Conservation (phyloP, 2,113 vertebrate genomes). For the Leucopsar rothschildi region DNA sequence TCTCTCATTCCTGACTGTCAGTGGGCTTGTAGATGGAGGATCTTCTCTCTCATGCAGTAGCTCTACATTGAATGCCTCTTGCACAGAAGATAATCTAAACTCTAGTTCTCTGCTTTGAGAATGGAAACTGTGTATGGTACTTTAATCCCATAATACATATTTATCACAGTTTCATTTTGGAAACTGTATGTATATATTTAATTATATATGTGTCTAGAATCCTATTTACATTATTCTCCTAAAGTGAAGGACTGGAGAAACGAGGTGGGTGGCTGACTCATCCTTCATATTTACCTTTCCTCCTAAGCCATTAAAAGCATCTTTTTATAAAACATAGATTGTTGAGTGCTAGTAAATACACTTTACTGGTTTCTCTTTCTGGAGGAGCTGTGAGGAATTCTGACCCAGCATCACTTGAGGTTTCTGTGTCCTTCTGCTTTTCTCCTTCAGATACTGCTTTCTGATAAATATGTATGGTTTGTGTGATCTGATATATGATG, state of each 20-base stretch:
- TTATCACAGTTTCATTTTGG: background rate
- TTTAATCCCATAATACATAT: background rate
- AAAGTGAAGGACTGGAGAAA: background rate
- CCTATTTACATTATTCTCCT: background rate
- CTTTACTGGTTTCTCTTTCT: background rate
- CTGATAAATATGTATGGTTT: background rate
- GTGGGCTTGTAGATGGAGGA: background rate
- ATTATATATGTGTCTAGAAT: background rate
- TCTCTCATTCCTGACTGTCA: background rate
- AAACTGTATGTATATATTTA: background rate
- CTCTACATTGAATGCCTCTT: background rate
- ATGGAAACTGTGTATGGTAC: background rate
- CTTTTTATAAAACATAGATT: background rate
- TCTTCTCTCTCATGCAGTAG: background rate
- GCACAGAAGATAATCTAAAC: background rate
- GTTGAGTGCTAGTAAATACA: background rate
- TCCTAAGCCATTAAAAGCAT: background rate
- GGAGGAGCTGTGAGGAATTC: background rate
- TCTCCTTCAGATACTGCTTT: background rate
- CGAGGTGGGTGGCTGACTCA: rapidly evolving
- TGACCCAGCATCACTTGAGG: background rate
- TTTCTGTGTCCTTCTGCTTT: background rate
- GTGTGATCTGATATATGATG: background rate
- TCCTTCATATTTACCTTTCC: background rate
- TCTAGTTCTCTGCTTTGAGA: background rate